Base-by-base conservation (phyloP, 2,113 vertebrate species). In the zebrafish (Danio rerio) region DNA sequence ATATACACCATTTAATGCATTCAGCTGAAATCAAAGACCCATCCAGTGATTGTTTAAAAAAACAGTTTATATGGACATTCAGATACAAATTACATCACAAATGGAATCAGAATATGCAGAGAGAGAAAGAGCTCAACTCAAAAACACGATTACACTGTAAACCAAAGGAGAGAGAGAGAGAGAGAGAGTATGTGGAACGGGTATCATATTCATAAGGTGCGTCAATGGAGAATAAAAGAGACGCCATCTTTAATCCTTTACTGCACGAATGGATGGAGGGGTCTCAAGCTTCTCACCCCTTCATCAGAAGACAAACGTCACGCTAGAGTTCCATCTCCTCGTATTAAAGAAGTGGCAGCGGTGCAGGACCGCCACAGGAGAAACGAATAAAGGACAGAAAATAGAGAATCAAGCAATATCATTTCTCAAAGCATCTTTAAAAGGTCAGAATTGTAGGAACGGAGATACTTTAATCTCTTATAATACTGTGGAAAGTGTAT, bases 21-120 rank as follows among this genome's bases (percentile, higher is more conserved):
- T 59, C 18, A 11, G 15, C 65, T 47, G 55, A 80, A 53, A 85
- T 31, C 56, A 45, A 80, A 84, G 50, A 80, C 62, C 5, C 49
- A 75, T 70, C 3, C 3, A 71, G 49, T 63, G 45, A 73, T 89
- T 91, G 92, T 92, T 93, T 93, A 93, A 94, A 92, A 93, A 94
- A 94, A 93, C 89, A 90, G 90, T 94, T 93, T 91, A 93, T 93
- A 93, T 93, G 91, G 91, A 93, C 93, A 94, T 93, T 94, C 91
- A 94, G 92, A 93, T 92, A 93, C 91, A 92, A 94, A 87, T 81
- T 85, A 85, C 86, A 85, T 85, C 86, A 87, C 86, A 85, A 92
- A 92, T 90, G 86, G 84, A 87, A 90, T 88, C 90, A 90, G 90
- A 93, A 91, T 89, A 91, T 89, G 90, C 78, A 88, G 83, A 89